A percentile compares a stretch with the other conserved stretches of the same genome.
These are phyloP conservation scores for Vollenhovia emeryi DNA, from an alignment of 1,140 invertebrate genomes.

Conservation along the genomic window DNA sequence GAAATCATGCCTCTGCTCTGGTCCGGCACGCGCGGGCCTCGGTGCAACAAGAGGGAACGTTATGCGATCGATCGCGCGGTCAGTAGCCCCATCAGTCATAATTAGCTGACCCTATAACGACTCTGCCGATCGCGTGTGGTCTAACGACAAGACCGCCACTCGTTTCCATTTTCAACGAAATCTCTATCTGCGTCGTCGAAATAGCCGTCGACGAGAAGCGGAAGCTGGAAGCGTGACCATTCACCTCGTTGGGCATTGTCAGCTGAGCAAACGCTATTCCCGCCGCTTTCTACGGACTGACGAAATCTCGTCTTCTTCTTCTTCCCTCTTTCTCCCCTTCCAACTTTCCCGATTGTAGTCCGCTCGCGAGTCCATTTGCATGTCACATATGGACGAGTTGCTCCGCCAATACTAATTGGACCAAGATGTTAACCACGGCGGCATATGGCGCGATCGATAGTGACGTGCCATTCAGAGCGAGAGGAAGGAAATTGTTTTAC, in stretches of 20 bases:
- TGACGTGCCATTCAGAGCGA: not conserved
- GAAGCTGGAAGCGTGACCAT: slow-evolving; percentile 20
- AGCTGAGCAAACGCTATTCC: not conserved
- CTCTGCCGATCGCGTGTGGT: not conserved
- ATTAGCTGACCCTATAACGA: not conserved
- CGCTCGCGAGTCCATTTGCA: not conserved
- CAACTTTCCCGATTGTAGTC: not conserved
- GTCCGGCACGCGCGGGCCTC: slow-evolving; percentile 13
- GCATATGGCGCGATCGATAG: not conserved
- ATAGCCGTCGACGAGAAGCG: not conserved
- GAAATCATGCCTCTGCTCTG: slow-evolving; percentile 51
- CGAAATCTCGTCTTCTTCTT: not conserved
- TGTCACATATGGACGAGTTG: not conserved
- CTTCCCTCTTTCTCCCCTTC: not conserved
- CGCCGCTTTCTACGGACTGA: slow-evolving; percentile 4
- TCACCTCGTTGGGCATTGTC: slow-evolving; percentile 3
- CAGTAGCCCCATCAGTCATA: slow-evolving; percentile 41
- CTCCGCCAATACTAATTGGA: not conserved
- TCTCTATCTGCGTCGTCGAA: not conserved
- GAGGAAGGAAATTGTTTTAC: not conserved
- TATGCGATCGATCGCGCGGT: slow-evolving; percentile 50
- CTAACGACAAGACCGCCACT: not conserved
- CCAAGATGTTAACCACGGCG: not conserved
- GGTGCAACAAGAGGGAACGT: slow-evolving; percentile 24
- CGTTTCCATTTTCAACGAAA: not conserved